phyloP scores from a whole-genome alignment of 2,888 invertebrate genomes.

The Pristionchus fissidentatus region DNA sequence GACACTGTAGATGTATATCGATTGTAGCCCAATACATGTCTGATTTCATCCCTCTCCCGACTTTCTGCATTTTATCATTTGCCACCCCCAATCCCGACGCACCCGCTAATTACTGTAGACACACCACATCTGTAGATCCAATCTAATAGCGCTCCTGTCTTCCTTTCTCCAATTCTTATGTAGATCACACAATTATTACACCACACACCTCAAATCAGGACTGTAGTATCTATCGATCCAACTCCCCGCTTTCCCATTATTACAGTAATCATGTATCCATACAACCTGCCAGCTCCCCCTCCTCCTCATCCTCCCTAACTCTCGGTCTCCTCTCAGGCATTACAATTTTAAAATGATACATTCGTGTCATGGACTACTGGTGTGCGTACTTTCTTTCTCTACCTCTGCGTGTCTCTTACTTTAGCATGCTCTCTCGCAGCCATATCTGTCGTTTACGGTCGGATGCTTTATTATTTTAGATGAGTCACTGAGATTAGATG shows the following conservation, averaged over 20 bases:
- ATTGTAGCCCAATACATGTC: background rate
- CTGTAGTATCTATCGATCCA: background rate
- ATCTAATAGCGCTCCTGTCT: no score
- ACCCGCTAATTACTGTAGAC: background rate
- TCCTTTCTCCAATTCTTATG: background rate
- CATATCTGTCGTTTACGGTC: no score
- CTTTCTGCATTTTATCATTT: background rate
- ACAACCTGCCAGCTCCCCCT: background rate
- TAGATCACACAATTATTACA: no score
- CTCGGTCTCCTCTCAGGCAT: background rate
- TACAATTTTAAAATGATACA: no score
- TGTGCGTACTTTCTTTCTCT: no score
- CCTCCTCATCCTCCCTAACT: background rate
- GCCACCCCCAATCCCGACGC: background rate
- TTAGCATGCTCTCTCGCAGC: no score
- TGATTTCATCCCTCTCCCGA: background rate
- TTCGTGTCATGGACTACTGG: no score
- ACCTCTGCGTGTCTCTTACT: no score
- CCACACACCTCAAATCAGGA: background rate
- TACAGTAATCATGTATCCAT: background rate
- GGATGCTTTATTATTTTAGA: no score
- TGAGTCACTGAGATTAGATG: slow-evolving; percentile 16
- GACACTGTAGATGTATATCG: background rate
- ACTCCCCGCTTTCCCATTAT: background rate
- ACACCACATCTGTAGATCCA: slow-evolving; percentile 11